Evolutionary conservation across 2,888 invertebrate species (phyloP).

Genomic region (Sepioteuthis lessoniana): DNA sequence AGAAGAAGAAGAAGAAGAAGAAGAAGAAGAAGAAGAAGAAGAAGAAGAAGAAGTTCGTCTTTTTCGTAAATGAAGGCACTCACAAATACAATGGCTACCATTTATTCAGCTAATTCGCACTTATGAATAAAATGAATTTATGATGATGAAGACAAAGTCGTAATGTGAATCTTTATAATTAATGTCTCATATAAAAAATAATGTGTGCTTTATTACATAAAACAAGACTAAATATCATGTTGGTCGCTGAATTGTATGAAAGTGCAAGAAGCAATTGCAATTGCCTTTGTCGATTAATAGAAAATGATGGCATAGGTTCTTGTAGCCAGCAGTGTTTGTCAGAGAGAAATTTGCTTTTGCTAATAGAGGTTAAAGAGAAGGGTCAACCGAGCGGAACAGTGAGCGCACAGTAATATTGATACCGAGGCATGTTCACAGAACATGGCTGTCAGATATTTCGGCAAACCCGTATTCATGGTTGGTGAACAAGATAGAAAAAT

Average conservation of each 20-base stretch:
- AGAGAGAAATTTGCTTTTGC: background rate
- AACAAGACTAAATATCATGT: background rate
- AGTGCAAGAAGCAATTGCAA: background rate
- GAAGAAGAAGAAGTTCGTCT: too few relatives aligned
- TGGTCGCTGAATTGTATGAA: background rate
- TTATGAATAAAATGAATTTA: background rate
- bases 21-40: too few relatives aligned
- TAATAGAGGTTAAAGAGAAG: constrained; percentile 47
- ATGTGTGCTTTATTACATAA: background rate
- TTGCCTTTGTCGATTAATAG: background rate
- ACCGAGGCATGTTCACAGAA: background rate
- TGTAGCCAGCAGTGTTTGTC: constrained; percentile 6
- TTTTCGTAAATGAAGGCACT: background rate
- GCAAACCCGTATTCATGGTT: constrained; percentile 9
- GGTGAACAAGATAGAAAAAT: background rate
- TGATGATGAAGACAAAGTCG: background rate
- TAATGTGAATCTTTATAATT: background rate
- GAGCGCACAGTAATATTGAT: background rate
- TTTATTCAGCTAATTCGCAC: background rate
- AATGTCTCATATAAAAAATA: background rate
- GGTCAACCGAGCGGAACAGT: background rate
- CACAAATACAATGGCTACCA: background rate
- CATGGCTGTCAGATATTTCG: background rate
- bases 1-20: too few relatives aligned
- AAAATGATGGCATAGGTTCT: background rate